phyloP scores from a whole-genome alignment of 2,888 invertebrate genomes.

The Pachydiplax longipennis region DNA sequence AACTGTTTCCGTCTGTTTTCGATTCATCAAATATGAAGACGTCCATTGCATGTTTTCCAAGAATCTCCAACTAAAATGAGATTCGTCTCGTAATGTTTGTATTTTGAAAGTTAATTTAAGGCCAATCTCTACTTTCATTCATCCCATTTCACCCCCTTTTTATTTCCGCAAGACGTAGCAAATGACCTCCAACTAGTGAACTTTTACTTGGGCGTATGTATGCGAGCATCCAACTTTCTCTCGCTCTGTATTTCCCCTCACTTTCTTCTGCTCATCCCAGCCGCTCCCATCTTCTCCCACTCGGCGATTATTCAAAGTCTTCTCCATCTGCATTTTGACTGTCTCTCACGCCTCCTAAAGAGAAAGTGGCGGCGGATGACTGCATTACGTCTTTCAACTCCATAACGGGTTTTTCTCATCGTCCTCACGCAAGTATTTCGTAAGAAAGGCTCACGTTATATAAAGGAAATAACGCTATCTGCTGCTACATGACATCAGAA shows the following conservation, averaged over 20 bases:
- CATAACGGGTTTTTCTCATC: neutral
- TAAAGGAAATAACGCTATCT: neutral
- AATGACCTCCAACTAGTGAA: too few species aligned
- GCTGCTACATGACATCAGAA: too few species aligned
- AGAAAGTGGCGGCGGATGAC: neutral
- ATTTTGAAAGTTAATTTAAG: too few species aligned
- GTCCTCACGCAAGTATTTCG: neutral
- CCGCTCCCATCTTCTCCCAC: neutral
- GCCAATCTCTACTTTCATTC: too few species aligned
- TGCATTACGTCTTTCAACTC: neutral
- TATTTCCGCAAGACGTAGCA: too few species aligned
- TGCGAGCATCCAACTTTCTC: neutral
- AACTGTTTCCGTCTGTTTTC: too few species aligned
- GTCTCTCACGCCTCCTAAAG: neutral
- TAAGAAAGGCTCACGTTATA: neutral
- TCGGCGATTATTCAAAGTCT: neutral
- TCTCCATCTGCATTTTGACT: neutral
- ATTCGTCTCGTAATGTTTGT: too few species aligned
- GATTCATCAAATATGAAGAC: too few species aligned
- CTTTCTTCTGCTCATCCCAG: neutral
- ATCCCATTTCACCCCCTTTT: too few species aligned
- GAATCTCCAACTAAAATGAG: too few species aligned
- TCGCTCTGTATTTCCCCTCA: conserved; percentile 20
- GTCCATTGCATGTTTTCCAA: too few species aligned
- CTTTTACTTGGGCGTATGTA: too few species aligned